These are phyloP conservation scores for Pardosa pseudoannulata DNA, from an alignment of 2,888 invertebrate genomes.

Conservation along the genomic window DNA sequence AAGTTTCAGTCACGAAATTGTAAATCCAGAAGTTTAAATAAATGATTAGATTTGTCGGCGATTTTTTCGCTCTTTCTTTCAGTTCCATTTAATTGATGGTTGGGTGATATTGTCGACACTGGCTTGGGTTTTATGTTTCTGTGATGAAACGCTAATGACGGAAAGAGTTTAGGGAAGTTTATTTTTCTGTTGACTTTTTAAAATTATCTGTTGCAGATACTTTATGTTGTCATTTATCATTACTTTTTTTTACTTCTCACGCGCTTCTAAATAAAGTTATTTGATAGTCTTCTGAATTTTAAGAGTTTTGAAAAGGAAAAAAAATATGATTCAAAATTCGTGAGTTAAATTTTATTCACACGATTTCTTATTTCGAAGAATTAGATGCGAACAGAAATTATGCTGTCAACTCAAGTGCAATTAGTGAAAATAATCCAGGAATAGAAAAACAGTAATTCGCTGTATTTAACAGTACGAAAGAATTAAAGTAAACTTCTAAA, in stretches of 20 bases:
- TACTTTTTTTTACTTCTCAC: neutral
- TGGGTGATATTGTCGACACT: constrained; percentile 27
- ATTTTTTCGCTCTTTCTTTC: constrained; percentile 8
- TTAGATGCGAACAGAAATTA: no score
- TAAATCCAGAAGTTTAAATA: constrained; percentile 30
- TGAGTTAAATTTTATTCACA: no score
- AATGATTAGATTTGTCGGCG: constrained; percentile 44
- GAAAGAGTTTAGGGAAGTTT: neutral
- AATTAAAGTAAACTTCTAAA: no score
- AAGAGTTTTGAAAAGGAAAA: no score
- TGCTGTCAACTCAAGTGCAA: no score
- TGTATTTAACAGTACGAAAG: no score
- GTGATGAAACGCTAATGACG: neutral
- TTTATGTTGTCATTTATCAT: neutral
- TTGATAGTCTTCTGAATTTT: no score
- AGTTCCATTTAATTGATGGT: constrained; percentile 44
- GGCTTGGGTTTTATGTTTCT: constrained; percentile 1
- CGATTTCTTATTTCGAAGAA: no score
- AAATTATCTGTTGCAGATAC: neutral
- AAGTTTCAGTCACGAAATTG: constrained; percentile 31
- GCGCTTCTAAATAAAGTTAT: no score
- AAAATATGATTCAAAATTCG: no score
- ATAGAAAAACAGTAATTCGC: no score
- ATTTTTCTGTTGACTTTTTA: neutral
- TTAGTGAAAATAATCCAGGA: no score